Evolutionary conservation across 2,888 invertebrate genomes (phyloP).

Genomic region (Orthosia cruda): DNA sequence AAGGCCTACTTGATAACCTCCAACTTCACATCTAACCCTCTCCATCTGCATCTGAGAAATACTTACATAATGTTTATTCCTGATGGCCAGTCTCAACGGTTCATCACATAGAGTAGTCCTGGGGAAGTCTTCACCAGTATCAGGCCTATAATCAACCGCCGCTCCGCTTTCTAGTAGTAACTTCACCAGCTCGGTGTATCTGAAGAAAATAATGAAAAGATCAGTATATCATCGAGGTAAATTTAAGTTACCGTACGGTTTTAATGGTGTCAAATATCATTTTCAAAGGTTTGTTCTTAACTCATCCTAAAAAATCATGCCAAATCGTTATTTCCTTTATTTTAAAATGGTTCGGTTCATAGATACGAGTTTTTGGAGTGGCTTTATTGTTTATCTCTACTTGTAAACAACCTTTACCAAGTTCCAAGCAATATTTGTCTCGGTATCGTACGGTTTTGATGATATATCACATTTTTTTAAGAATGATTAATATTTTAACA

Average conservation of each 20-base stretch:
- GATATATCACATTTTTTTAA: not conserved
- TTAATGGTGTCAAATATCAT: no score
- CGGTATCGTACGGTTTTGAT: not conserved
- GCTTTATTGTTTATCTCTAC: not conserved
- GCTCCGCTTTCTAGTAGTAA: constrained; percentile 95
- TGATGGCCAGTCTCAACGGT: constrained; percentile 97
- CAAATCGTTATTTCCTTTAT: no score
- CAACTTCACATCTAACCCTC: no score
- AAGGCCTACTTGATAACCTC: no score
- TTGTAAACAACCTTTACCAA: not conserved
- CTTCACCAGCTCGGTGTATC: constrained; percentile 93
- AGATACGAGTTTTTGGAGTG: not conserved
- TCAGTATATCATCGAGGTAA: constrained; percentile 18
- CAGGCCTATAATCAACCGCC: constrained; percentile 95
- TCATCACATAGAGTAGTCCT: constrained; percentile 96
- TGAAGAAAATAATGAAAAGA: constrained; percentile 67
- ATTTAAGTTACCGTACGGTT: not conserved
- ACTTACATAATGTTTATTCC: constrained; percentile 95
- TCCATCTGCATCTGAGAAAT: not conserved
- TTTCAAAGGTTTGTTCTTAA: not conserved
- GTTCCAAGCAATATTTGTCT: not conserved
- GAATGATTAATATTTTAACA: not conserved
- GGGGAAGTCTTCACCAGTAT: constrained; percentile 94
- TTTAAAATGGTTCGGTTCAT: not conserved
- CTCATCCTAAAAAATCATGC: no score